Percentiles rank a stretch among this genome's conserved stretches.
Conservation (phyloP, 2,113 vertebrate species). For the Aythya baeri region DNA sequence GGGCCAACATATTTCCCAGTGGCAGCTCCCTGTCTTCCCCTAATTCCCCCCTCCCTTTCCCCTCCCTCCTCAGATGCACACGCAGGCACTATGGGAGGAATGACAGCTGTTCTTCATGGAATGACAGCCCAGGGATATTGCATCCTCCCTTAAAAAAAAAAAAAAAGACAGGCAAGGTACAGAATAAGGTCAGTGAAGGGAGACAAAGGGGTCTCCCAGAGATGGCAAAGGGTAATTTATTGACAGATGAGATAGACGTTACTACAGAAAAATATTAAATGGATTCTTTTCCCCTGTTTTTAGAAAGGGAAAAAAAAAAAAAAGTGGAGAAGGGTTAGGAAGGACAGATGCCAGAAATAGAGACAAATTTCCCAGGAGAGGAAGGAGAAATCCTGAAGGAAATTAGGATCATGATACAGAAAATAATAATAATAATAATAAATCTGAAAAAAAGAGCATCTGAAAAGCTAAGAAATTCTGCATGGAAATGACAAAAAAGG, state of each 20-base stretch:
- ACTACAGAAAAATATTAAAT: conserved; percentile 72
- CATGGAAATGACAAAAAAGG: conserved; percentile 41
- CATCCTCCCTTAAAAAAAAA: conserved; percentile 71
- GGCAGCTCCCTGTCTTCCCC: conserved; percentile 28
- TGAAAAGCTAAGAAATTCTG: neutral
- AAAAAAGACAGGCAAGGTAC: conserved; percentile 38
- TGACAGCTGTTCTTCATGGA: conserved; percentile 77
- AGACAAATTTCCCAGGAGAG: conserved; percentile 65
- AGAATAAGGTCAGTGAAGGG: conserved; percentile 72
- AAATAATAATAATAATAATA: neutral
- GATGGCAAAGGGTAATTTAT: conserved; percentile 74
- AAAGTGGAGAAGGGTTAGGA: conserved; percentile 36
- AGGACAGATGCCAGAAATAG: conserved; percentile 58
- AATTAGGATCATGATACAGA: conserved; percentile 48
- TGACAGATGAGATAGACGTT: conserved; percentile 70
- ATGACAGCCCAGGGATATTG: conserved; percentile 73
- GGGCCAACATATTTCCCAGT: conserved; percentile 32
- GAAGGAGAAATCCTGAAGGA: conserved; percentile 50
- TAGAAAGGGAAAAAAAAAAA: neutral
- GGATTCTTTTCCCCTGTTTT: conserved; percentile 62
- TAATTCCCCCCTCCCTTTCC: conserved; percentile 28
- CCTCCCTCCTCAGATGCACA: conserved; percentile 41
- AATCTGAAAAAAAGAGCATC: neutral
- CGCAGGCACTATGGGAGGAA: conserved; percentile 63
- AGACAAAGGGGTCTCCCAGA: conserved; percentile 68